Percentiles rank a stretch among this genome's conserved stretches.
Conservation (phyloP, 2,797 vertebrate genomes). For the Vireo griseus region DNA sequence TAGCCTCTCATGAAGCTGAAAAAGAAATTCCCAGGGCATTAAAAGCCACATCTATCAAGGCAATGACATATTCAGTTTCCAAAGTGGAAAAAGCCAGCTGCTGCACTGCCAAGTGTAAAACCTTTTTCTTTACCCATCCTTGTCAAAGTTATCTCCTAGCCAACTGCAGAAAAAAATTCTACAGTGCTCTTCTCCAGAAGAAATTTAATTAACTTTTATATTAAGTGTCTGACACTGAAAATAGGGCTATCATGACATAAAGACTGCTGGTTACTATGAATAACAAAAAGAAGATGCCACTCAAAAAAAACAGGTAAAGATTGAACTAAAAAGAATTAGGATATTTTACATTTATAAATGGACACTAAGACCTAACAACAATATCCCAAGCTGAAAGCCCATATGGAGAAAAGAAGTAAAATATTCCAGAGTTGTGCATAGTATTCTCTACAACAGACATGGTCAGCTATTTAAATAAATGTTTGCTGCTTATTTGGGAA, state of each 20-base stretch:
- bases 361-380: not conserved
- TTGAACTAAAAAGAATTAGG: not conserved
- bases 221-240: not conserved
- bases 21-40: constrained; percentile 49
- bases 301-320: not conserved
- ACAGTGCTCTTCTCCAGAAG: not conserved
- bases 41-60: constrained; percentile 9
- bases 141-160: not conserved
- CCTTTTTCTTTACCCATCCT: not conserved
- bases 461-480: not conserved
- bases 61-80: constrained; percentile 35
- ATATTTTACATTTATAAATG: not conserved
- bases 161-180: not conserved
- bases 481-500: not conserved
- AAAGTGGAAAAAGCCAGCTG: constrained; percentile 63
- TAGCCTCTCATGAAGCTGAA: constrained; percentile 25
- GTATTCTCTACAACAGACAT: not conserved
- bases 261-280: not conserved
- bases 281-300: not conserved
- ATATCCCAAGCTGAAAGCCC: not conserved
- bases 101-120: not conserved
- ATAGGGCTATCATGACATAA: not conserved
- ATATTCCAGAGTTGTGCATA: not conserved
- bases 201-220: not conserved
- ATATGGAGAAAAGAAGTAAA: not conserved